Base-by-base conservation (phyloP, 2,797 vertebrate genomes). In the Menidia menidia region DNA sequence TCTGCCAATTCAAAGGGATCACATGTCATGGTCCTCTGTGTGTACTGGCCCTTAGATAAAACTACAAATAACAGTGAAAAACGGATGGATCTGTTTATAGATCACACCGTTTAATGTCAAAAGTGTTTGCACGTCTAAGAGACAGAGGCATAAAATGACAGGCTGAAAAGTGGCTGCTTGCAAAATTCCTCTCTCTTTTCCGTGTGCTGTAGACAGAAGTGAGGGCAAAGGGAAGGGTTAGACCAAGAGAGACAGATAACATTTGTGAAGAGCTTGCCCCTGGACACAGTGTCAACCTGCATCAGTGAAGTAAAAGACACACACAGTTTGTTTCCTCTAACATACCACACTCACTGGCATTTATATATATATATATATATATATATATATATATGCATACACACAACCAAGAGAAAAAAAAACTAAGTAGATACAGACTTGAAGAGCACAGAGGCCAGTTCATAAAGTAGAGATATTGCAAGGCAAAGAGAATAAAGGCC, bases 271-370 rank as follows among this genome's bases (percentile, higher is more conserved):
- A 90, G 78, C 83, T 73, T 81, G 91, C 88, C 89, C 81, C 78
- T 87, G 84, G 90, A 91, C 88, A 92, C 73, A 66, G 63, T 88
- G 86, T 92, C 86, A 89, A 75, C 83, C 60, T 64, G 30, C 72
- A 89, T 90, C 77, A 87, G 63, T 39, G 77, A 35, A 15, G 33
- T 69, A 54, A 80, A 84, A 73, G 71, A 88, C 75, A 89, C 77
- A 83, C 79, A 82, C 59, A 54, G 68, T 75, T 67, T 62, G 56
- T 60, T 67, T 67, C 71, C 57, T 48, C 74, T 65, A 78, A 78
- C 76, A 63, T 71, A 39, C 35, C 70, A 77, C 62, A 58, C 66
- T 33, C 57, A 52, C 41, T 57, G 43, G 61, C 55, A 39, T 60
- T 44, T 63, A 60, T 6, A n/a, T 25, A 25, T 25, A 25, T 25